Base-by-base conservation (phyloP, 2,888 invertebrate species). In the Meta bourneti region DNA sequence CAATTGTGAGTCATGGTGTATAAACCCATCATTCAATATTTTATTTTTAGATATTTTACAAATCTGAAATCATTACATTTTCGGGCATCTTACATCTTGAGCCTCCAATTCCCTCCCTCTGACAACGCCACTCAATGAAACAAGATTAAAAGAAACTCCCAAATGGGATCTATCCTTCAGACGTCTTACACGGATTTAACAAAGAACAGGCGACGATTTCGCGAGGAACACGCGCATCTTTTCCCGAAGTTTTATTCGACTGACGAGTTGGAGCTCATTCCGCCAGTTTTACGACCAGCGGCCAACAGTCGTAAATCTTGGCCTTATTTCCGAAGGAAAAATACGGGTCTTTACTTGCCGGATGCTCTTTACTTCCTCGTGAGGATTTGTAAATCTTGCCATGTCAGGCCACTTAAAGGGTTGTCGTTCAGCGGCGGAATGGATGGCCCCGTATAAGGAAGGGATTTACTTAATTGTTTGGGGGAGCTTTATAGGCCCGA, bases 331-430 rank as follows among this genome's bases (percentile, higher is more conserved):
- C 61, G 61, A 7, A 34, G 79, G 20, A 61, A 34, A 61, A 61
- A 61, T 61, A 48, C 49, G 0, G 77, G 8, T 48, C 75, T 75
- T 75, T 20, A 16, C 75, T 75, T 34, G 9, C 19, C 52, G 78
- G 78, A 78, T 52, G 20, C 52, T 52, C 9, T 78, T n/a, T 52
- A 52, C 78, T 79, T 79, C 79, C 61, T 54, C 20, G 54, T 54
- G 79, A 61, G 51, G 77, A 77, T 77, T 49, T 77, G 51, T 77
- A 77, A 77, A 79, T 61, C 79, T 61, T 13, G 54, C 79, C 79
- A 61, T 34, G 34, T 79, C 79, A 79, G 54, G 6, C 16, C 20
- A 16, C 79, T 16, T 79, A 16, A 13, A 79, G 78, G 61, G 20
- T 54, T 61, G 61, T 79, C 79, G 54, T 69, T 16, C 13, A 54